These are phyloP conservation scores for Sebastes trivittatus DNA, from an alignment of 2,797 vertebrate species.

Conservation along the genomic window DNA sequence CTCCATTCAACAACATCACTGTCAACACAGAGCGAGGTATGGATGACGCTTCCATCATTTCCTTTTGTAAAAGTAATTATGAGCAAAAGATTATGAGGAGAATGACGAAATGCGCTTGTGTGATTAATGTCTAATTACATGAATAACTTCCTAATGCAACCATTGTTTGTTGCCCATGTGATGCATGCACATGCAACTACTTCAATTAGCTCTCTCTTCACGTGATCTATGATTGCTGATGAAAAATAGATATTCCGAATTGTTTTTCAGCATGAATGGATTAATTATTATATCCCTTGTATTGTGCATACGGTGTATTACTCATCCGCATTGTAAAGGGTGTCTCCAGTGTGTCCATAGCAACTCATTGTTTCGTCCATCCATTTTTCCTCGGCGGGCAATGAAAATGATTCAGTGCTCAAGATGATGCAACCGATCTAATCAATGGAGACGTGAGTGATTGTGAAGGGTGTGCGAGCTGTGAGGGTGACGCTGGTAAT, in stretches of 20 bases:
- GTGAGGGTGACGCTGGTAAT: conserved; percentile 22
- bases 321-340: neutral
- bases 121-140: neutral
- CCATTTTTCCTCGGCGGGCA: conserved; percentile 7
- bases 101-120: neutral
- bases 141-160: neutral
- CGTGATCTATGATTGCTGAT: neutral
- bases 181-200: neutral
- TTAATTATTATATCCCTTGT: neutral
- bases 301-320: neutral
- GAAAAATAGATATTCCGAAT: neutral
- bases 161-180: neutral
- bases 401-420: conserved; percentile 24
- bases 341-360: neutral
- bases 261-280: neutral
- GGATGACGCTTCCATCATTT: neutral
- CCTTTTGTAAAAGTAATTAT: neutral
- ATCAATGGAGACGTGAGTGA: conserved; percentile 44
- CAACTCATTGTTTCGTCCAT: neutral
- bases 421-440: conserved; percentile 41
- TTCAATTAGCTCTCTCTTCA: neutral
- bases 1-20: neutral
- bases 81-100: neutral
- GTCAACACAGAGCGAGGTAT: neutral
- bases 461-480: conserved; percentile 25